These are phyloP conservation scores for Periphyllus acericola DNA, from an alignment of 2,888 invertebrate species.

Conservation along the genomic window DNA sequence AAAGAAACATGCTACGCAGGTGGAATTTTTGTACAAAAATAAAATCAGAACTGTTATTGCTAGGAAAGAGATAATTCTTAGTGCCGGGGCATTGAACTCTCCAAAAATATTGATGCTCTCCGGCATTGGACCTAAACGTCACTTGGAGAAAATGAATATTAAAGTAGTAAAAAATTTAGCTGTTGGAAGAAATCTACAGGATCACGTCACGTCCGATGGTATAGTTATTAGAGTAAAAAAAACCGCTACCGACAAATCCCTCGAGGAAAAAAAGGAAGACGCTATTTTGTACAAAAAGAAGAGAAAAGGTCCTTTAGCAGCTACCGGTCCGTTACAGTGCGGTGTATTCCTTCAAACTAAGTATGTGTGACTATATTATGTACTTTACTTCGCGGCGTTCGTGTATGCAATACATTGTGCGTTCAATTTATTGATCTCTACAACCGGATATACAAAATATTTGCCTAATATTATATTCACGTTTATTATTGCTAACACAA, in stretches of 20 bases:
- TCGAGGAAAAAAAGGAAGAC: conserved; percentile 64
- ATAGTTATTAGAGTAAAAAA: conserved; percentile 70
- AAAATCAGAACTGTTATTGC: conserved; percentile 68
- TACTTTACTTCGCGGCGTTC: neutral
- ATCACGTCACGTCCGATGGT: conserved; percentile 77
- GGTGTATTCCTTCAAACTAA: conserved; percentile 74
- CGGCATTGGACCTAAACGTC: conserved; percentile 74
- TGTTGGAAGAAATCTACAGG: conserved; percentile 80
- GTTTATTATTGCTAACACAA: no score
- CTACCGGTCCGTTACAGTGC: conserved; percentile 71
- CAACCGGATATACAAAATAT: neutral
- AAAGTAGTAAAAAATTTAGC: conserved; percentile 74
- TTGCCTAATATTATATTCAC: neutral
- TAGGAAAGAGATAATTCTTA: conserved; percentile 74
- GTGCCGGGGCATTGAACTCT: conserved; percentile 72
- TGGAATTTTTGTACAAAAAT: conserved; percentile 70
- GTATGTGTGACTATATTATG: conserved; percentile 65
- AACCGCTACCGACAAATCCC: conserved; percentile 65
- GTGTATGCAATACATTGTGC: conserved; percentile 14
- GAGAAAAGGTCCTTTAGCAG: conserved; percentile 66
- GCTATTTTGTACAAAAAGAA: conserved; percentile 64
- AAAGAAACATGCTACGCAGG: conserved; percentile 68
- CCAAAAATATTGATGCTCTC: conserved; percentile 75
- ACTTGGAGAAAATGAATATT: conserved; percentile 70
- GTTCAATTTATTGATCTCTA: neutral